Conservation (phyloP, 2,888 invertebrate species). For the Pogonocherus hispidulus region DNA sequence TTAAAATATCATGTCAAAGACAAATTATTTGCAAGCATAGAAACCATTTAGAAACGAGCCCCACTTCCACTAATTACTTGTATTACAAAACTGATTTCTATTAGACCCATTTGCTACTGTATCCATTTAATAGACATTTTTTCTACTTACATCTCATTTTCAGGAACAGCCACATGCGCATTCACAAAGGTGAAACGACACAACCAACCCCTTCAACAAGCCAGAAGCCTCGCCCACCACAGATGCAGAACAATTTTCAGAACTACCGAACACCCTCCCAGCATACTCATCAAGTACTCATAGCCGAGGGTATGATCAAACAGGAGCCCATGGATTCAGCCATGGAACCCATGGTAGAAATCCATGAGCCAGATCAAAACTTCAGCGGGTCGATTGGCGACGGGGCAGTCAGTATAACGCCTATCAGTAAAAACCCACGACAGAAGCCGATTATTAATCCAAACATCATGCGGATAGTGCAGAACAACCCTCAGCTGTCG, state of each 20-base stretch:
- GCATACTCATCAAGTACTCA: slow-evolving; percentile 5
- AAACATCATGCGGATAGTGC: slow-evolving; percentile 65
- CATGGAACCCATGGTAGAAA: slow-evolving; percentile 66
- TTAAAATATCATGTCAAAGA: no score
- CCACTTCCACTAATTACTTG: no score
- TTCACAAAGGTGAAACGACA: slow-evolving; percentile 62
- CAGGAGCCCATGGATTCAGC: slow-evolving; percentile 60
- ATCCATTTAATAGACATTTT: no score
- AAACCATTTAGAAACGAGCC: no score
- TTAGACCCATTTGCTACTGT: no score
- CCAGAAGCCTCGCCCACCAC: slow-evolving; percentile 20
- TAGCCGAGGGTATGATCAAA: slow-evolving; percentile 52
- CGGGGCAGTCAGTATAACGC: slow-evolving; percentile 65
- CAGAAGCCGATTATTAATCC: slow-evolving; percentile 61
- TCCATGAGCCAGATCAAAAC: slow-evolving; percentile 61
- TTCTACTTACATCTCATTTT: background rate
- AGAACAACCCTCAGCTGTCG: slow-evolving; percentile 67
- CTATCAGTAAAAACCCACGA: slow-evolving; percentile 62
- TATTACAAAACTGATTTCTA: no score
- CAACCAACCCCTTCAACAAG: slow-evolving; percentile 25
- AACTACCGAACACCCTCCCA: slow-evolving; percentile 10
- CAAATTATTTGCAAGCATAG: no score
- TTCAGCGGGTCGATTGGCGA: slow-evolving; percentile 49
- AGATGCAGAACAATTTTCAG: slow-evolving; percentile 22
- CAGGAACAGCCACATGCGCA: slow-evolving; percentile 67